phyloP scores from a whole-genome alignment of 2,888 invertebrate species.

The Stomorhina lunata region DNA sequence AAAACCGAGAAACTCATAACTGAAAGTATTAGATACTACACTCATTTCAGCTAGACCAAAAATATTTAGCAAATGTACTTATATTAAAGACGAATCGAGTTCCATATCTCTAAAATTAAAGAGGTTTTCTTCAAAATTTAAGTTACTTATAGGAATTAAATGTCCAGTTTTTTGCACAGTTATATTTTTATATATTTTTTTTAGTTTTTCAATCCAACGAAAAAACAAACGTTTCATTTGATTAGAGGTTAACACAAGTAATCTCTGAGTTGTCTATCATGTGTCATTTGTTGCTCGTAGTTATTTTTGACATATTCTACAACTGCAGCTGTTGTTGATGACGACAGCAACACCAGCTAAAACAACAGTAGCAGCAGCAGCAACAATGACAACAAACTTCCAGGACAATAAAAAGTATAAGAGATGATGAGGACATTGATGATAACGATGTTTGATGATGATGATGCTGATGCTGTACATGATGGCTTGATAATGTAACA shows the following conservation, averaged over 20 bases:
- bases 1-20: no score
- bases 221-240: constrained; percentile 54
- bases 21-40: no score
- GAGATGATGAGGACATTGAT: background rate
- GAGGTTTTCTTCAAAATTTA: no score
- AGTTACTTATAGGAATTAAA: no score
- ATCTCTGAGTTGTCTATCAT: constrained; percentile 58
- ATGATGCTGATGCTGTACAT: background rate
- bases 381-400: background rate
- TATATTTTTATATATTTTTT: background rate
- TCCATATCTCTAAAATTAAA: no score
- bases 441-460: background rate
- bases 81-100: no score
- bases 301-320: constrained; percentile 56
- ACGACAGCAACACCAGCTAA: constrained; percentile 19
- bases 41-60: no score
- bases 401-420: constrained; percentile 14
- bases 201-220: constrained; percentile 9
- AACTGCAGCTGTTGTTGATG: constrained; percentile 45
- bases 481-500: constrained; percentile 21
- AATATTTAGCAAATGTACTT: no score
- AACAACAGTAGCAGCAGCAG: background rate
- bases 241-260: constrained; percentile 64
- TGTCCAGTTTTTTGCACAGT: no score
- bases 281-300: constrained; percentile 53